Base-by-base conservation (phyloP, 2,888 invertebrate genomes). In the Nebria brevicollis region DNA sequence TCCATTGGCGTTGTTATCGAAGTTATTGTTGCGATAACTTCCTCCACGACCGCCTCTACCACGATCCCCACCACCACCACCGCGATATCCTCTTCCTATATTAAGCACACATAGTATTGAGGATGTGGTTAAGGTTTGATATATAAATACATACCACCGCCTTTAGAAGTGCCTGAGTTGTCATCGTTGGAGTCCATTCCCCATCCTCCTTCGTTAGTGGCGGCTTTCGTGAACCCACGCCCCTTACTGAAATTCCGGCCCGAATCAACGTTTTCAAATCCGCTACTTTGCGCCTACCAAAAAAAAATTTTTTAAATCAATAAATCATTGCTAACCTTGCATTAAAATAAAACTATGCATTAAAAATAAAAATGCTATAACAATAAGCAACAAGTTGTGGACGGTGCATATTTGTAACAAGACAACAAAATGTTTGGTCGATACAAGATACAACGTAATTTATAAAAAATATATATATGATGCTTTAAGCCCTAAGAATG, bases 281-380 rank as follows among this genome's bases (percentile, higher is more conserved):
- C 90, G 88, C 91, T 90, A 90, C 91, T 91, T 34, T 70, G 70
- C 0, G 54, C 54, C 54, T 54, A 70, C 26, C 15, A 20, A 70
- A 70, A 34, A 70, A 25, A 70, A 54, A 3, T 3, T 2, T 13
- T 7, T 3, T 2, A 54, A 54, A 54, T 34, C 34, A 54, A 54
- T 13, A 54, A 43, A 54, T 11, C 54, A 54, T 54, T 34, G 34
- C 5, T 54, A 54, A 54, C 54, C 54, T 54, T 54, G 8, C 54
- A 54, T 4, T 34, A 34, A 4, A 34, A 5, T 34, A 34, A 1
- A 34, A 34, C 1, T 34, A 34, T 34, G 34, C 5, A 34, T 34
- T 34, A 4, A 34, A 34, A 5, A 34, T 34, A 34, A 34, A 34
- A 34, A 34, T 5, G 1, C 5, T 34, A 34, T 34, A 34, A 34